Base-by-base conservation (phyloP, 2,113 vertebrate genomes). In the Hyperoodon ampullatus region DNA sequence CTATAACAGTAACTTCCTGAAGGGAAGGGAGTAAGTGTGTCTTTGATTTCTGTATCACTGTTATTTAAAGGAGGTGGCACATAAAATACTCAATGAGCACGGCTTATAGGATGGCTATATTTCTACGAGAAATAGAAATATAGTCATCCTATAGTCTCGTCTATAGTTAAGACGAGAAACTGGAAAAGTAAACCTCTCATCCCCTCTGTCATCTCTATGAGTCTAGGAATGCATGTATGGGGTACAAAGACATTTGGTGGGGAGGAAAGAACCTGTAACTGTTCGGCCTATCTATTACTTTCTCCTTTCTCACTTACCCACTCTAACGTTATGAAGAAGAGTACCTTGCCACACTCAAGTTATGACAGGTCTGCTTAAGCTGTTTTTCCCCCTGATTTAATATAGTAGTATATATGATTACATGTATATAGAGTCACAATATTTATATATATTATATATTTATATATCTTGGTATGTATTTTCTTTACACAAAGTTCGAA, bases 141-240 rank as follows among this genome's bases (percentile, higher is more conserved):
- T 6, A 53, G 15, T 53, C 50, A 53, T 53, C 50, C 50, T 16
- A 53, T 53, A 53, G 14, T 53, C 14, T 53, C 14, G 1, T 53
- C 50, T 16, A 53, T 5, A 53, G 70, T 89, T 85, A 89, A 89
- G 74, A 80, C 47, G 50, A 84, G 75, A 96, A 96, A 81, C 42
- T 19, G 18, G 23, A 85, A 72, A 35, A 81, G 18, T 50, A 63
- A 84, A 55, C 26, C 58, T 35, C 35, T n/a, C 21, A 35, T 5
- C 55, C n/a, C 13, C 53, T 55, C 8, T 23, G 28, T 88, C 16
- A 72, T 65, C 33, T 35, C 15, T 42, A 18, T 30, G 82, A 78
- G 26, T 77, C 19, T 66, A 96, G 65, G 28, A 61, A 74, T 68
- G 14, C 24, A 66, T 44, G 42, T 26, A 68, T 13, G 16, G 33